phyloP scores from a whole-genome alignment of 1,140 invertebrate genomes.

The Macrobrachium rosenbergii region DNA sequence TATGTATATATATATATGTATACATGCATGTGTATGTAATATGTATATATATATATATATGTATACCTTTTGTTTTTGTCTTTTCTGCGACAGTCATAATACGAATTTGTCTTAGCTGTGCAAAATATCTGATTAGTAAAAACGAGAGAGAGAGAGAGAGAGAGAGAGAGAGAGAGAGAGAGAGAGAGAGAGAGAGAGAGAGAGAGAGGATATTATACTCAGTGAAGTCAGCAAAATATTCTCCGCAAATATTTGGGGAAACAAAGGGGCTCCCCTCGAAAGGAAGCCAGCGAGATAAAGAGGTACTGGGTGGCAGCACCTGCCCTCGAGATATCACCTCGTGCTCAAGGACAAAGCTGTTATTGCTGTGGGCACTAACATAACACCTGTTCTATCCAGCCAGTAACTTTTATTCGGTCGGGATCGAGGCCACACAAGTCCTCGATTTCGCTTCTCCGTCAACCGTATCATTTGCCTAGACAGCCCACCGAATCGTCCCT shows the following conservation, averaged over 20 bases:
- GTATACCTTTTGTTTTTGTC: neutral
- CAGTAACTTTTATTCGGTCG: too few relatives aligned
- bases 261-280: neutral
- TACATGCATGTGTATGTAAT: neutral
- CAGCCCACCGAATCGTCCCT: too few relatives aligned
- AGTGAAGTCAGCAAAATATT: neutral
- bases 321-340: too few relatives aligned
- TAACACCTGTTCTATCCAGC: too few relatives aligned
- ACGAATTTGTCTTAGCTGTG: neutral
- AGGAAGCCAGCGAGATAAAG: neutral
- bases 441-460: too few relatives aligned
- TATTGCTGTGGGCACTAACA: too few relatives aligned
- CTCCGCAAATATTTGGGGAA: too few relatives aligned
- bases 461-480: too few relatives aligned
- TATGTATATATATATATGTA: slow-evolving; percentile 14
- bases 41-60: too few relatives aligned
- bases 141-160: slow-evolving; percentile 5
- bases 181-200: slow-evolving; percentile 15
- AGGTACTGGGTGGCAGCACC: neutral
- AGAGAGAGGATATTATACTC: neutral
- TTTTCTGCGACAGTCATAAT: neutral
- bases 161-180: too few relatives aligned
- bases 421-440: too few relatives aligned
- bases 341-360: too few relatives aligned
- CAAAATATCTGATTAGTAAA: neutral